Evolutionary conservation across 2,113 vertebrate genomes (phyloP).

Genomic region (Empidonax alnorum): DNA sequence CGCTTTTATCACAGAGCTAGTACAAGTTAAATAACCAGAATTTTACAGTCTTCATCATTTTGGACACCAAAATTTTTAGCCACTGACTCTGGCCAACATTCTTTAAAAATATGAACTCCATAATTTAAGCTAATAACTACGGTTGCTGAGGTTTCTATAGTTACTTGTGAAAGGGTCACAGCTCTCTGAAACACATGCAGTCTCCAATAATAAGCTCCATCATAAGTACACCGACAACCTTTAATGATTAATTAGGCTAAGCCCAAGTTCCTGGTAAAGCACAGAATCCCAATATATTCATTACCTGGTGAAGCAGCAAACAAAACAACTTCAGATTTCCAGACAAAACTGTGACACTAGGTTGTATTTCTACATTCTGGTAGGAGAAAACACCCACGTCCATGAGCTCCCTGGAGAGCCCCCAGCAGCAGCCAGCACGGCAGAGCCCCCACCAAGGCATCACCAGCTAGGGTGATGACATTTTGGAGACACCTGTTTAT

Average conservation of each 20-base stretch:
- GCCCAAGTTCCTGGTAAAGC: conserved; percentile 67
- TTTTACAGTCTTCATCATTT: conserved; percentile 55
- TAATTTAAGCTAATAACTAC: conserved; percentile 73
- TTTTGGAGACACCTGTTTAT: not conserved
- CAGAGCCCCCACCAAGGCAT: not conserved
- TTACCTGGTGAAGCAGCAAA: conserved; percentile 48
- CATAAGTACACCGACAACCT: conserved; percentile 69
- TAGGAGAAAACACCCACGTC: not conserved
- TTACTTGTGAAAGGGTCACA: conserved; percentile 75
- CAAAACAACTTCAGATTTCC: conserved; percentile 45
- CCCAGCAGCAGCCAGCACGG: not conserved
- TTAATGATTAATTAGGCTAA: conserved; percentile 78
- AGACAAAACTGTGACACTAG: not conserved
- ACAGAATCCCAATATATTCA: conserved; percentile 34
- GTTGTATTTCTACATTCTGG: conserved; percentile 12
- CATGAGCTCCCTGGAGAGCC: not conserved
- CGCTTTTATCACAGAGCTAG: not conserved
- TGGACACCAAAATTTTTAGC: conserved; percentile 66
- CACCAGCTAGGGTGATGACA: not conserved
- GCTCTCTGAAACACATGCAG: conserved; percentile 62
- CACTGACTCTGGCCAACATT: conserved; percentile 44
- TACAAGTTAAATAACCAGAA: conserved; percentile 36
- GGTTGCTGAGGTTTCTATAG: conserved; percentile 77
- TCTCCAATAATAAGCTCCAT: conserved; percentile 75
- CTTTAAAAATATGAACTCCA: conserved; percentile 62